Base-by-base conservation (phyloP, 2,113 vertebrate species). In the Lathamus discolor region DNA sequence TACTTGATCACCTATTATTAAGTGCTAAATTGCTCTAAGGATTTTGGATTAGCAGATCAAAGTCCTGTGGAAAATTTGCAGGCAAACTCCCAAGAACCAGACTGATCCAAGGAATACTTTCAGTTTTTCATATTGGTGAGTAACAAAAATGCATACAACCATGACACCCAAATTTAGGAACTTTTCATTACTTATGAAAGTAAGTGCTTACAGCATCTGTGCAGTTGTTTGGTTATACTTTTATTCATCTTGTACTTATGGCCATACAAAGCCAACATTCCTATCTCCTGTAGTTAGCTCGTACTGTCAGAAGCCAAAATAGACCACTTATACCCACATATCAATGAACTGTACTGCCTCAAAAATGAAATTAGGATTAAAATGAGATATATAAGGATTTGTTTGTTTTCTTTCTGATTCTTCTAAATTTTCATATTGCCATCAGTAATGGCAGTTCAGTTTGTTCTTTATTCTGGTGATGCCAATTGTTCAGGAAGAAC, bases 381-480 rank as follows among this genome's bases (percentile, higher is more conserved):
- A 74, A 81, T 61, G 10, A 83, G 48, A 77, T 7, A 8, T 46
- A 3, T 76, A 28, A 73, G 57, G 55, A 68, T 81, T 73, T 76
- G 3, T 2, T 1, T 3, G 20, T 28, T 20, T 83, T 39, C 48
- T 63, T 23, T 9, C 46, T 0, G 0, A 31, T 78, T 63, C 11
- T 91, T 86, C 29, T 70, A 35, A 37, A 13, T 87, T 57, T 77
- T 75, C 41, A 9, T 89, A 37, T 62, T 22, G 7, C 17, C 33
- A 35, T 64, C 55, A 80, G 7, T 73, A 91, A 48, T 22, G 11
- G 31, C 41, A 68, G 15, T 68, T 81, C 28, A 69, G 37, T 46
- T 87, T 75, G 5, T 37, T 68, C 28, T 55, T 83, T 63, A 10
- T 84, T 69, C 46, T 57, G 29, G 15, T 81, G 37, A 41, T 80